Conservation (phyloP, 2,888 invertebrate species). For the Pediacus dermestoides region DNA sequence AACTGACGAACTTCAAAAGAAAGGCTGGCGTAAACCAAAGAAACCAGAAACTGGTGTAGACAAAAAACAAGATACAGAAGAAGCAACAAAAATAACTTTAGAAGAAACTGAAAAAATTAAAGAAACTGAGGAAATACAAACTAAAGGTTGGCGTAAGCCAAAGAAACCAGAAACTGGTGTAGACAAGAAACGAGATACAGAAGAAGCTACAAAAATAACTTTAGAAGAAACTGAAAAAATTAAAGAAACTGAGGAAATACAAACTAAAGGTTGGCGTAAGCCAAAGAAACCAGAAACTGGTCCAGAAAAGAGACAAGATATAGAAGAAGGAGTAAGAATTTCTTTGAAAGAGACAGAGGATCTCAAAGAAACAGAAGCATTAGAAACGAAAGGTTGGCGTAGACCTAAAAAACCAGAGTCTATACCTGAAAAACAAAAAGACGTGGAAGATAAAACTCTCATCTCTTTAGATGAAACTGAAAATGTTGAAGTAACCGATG, state of each 20-base stretch:
- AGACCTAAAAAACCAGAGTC: conserved; percentile 24
- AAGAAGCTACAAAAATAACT: conserved; percentile 38
- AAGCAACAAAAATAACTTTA: conserved; percentile 11
- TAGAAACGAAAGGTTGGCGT: conserved; percentile 30
- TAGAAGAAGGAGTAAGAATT: conserved; percentile 30
- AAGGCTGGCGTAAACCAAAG: conserved; percentile 29
- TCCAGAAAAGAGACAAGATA: conserved; percentile 9
- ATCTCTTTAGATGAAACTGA: conserved; percentile 26
- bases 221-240: conserved; percentile 33
- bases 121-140: conserved; percentile 23
- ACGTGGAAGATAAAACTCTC: conserved; percentile 26
- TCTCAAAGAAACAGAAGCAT: conserved; percentile 22
- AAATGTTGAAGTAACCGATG: conserved; percentile 23
- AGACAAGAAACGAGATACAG: conserved; percentile 19
- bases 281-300: conserved; percentile 23
- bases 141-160: conserved; percentile 19
- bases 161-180: conserved; percentile 17
- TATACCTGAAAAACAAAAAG: conserved; percentile 26
- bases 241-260: conserved; percentile 21
- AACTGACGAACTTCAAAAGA: conserved; percentile 20
- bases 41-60: conserved; percentile 21
- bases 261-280: conserved; percentile 28
- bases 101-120: conserved; percentile 19
- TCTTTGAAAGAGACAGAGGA: conserved; percentile 40
- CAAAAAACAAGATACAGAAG: conserved; percentile 16